Percentiles rank a stretch among this genome's conserved stretches.
Evolutionary conservation across 2,113 vertebrate species (phyloP).

Genomic region (Sinocyclocheilus maitianheensis): DNA sequence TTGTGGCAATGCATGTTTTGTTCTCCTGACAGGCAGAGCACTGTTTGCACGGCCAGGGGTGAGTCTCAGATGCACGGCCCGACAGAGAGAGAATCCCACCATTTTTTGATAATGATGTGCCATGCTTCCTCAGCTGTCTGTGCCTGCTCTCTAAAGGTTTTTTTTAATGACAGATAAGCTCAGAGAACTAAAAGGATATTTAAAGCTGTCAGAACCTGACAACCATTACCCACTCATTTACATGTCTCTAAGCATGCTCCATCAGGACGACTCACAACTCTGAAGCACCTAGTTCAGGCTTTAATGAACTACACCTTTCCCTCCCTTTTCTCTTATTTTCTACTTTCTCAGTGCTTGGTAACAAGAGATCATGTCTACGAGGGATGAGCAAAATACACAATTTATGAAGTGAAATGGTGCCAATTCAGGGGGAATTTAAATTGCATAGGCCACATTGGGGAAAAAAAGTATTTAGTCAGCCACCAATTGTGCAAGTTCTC

Average conservation of each 20-base stretch:
- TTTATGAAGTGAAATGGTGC: not conserved
- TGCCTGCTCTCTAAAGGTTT: slow-evolving; percentile 87
- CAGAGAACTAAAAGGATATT: slow-evolving; percentile 90
- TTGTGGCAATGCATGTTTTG: slow-evolving; percentile 79
- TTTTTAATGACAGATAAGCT: slow-evolving; percentile 83
- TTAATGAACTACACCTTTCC: slow-evolving; percentile 83
- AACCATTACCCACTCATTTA: slow-evolving; percentile 76
- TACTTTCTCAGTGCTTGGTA: not conserved
- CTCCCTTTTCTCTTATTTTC: not conserved
- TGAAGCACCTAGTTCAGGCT: slow-evolving; percentile 76
- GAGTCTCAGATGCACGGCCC: slow-evolving; percentile 80
- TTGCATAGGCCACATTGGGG: not conserved
- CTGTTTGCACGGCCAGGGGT: slow-evolving; percentile 82
- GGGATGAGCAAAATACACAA: slow-evolving; percentile 3
- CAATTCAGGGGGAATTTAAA: not conserved
- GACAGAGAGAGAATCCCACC: slow-evolving; percentile 77
- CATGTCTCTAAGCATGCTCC: slow-evolving; percentile 84
- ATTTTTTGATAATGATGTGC: slow-evolving; percentile 90
- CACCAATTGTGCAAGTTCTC: too few relatives aligned
- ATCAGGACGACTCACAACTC: slow-evolving; percentile 82
- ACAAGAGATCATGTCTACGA: not conserved
- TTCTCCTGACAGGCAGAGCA: slow-evolving; percentile 84
- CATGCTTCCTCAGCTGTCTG: slow-evolving; percentile 87
- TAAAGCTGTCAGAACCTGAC: slow-evolving; percentile 90
- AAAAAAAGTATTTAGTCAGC: too few relatives aligned